Evolutionary conservation across 2,888 invertebrate genomes (phyloP).

Genomic region (Ellobium chinense): DNA sequence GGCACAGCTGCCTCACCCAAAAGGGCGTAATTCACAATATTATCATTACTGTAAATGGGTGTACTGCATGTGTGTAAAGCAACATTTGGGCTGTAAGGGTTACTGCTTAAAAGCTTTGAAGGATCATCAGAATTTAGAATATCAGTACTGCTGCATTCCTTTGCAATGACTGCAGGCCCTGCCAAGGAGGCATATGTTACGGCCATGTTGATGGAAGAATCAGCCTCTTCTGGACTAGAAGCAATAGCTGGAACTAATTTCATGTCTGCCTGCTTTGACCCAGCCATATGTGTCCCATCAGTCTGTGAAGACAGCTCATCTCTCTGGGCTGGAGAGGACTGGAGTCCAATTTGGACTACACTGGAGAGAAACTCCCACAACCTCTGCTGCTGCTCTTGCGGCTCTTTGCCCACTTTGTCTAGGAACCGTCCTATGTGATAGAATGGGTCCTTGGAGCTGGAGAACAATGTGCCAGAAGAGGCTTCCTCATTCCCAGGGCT

Average conservation of each 20-base stretch:
- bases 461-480: slow-evolving; percentile 26
- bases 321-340: background rate
- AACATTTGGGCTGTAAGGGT: too few species aligned
- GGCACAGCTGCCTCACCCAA: background rate
- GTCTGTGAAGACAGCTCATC: background rate
- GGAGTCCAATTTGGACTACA: slow-evolving; percentile 14
- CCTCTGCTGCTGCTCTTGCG: slow-evolving; percentile 27
- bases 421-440: slow-evolving; percentile 39
- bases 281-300: background rate
- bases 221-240: too few species aligned
- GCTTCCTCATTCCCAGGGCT: too few species aligned
- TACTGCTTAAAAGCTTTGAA: too few species aligned
- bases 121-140: too few species aligned
- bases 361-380: slow-evolving; percentile 29
- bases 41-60: background rate
- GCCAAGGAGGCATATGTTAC: background rate
- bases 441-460: slow-evolving; percentile 14
- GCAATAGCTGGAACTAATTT: too few species aligned
- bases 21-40: background rate
- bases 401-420: slow-evolving; percentile 28
- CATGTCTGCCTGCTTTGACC: background rate
- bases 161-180: background rate
- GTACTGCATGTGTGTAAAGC: too few species aligned
- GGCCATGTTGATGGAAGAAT: background rate
- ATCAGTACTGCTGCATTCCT: background rate